Evolutionary conservation across 2,888 invertebrate species (phyloP), one percentile per base, ranked within the genome.

Genomic region (Drosophila paranaensis): DNA sequence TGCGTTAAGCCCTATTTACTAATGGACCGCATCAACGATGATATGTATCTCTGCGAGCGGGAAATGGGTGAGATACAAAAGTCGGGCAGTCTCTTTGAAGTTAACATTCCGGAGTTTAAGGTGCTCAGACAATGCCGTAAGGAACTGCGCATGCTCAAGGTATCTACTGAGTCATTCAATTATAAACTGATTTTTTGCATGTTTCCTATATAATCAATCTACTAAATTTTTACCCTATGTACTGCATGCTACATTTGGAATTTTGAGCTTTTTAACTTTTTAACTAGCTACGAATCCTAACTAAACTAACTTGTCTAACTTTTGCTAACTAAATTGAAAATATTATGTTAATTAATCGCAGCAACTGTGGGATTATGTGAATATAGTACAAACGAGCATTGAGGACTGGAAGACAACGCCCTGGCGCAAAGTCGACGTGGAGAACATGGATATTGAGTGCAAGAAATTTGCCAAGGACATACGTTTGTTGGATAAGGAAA

Each of bases 401-500:
- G 97, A 98, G 89, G 98, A 98, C 91, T 99, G 99, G 99, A 98
- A 98, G 93, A 98, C 97, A 1, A 98, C 98, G 0, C 97, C 97
- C 0, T 99, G 99, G 99, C 95, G 97, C 64, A 97, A 98, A 92
- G 98, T 99, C 71, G 98, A 99, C 91, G 98, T 98, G 45, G 99
- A 99, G 93, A 98, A 98, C 90, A 98, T 99, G 98, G 99, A 99
- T 90, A 97, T 98, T 82, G 98, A 99, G 93, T 98, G 98, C 93
- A 99, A 99, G 92, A 98, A 98, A 91, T 99, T 99, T 93, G 97
- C 98, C 2, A 98, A 99, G 93, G 98, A 98, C 92, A 97, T 98
- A 65, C 94, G 97, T 90, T 94, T 97, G 60, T 92, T 99, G 85
- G 98, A 99, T 91, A 99, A 99, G 91, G 99, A 99, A 93, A 98